Evolutionary conservation across 2,113 vertebrate species (phyloP), one percentile per base, ranked within the genome.

Genomic region (Cryptotis parvus): DNA sequence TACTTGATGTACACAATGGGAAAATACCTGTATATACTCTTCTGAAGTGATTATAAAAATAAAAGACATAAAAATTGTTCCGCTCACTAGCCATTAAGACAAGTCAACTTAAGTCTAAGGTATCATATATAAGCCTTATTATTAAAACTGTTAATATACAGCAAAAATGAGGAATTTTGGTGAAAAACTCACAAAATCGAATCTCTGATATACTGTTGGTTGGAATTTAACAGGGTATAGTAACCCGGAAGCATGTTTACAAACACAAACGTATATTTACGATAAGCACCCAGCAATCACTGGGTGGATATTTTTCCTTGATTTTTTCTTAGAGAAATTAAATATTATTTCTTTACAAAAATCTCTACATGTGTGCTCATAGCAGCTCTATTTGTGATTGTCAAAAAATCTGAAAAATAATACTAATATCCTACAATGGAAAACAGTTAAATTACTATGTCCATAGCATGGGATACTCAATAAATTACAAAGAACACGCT

Each of bases 51-150:
- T 43, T 83, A 52, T 52, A 79, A 69, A 90, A 24, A 82, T 33
- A 74, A 82, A 24, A 35, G 31, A 52, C 2, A 24, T 35, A 41
- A 73, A 81, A 76, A 92, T 20, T 88, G 12, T 55, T 75, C 78
- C 63, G 63, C 79, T 72, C 18, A 31, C 8, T 72, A 86, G 24
- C 14, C n/a, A 88, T 52, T 4, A 43, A 33, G 27, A 74, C 89
- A 92, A 92, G n/a, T n/a, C n/a, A 92, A 66, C 61, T 61, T 86
- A 91, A 82, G 52, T 49, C 27, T 33, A 66, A 29, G 11, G 15
- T 43, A 7, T 43, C 11, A 24, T 75, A 37, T 18, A 29, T 39
- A 27, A 39, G 49, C 1, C 55, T 8, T 68, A 3, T 7, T 78
- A 73, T 55, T 8, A 77, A 8, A 65, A 94, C 78, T 26, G n/a